Conservation (phyloP, 2,113 vertebrate species). For the Ailuropoda melanoleuca region DNA sequence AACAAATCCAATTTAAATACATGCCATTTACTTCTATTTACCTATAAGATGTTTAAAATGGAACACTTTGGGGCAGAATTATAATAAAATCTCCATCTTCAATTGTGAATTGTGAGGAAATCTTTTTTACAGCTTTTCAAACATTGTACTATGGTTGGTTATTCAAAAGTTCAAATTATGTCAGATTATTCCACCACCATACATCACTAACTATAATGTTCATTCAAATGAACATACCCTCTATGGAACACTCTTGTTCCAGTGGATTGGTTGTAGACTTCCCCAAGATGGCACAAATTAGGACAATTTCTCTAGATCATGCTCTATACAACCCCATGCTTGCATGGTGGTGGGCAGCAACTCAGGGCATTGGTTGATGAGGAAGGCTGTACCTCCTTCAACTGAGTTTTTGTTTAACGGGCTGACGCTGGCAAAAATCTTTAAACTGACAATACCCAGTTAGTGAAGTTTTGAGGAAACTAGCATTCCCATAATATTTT, state of each 20-base stretch:
- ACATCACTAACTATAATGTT: conserved; percentile 4
- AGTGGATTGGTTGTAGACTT: neutral
- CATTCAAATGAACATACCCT: neutral
- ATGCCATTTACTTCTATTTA: conserved; percentile 75
- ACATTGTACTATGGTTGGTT: conserved; percentile 57
- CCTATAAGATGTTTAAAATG: conserved; percentile 75
- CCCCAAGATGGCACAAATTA: neutral
- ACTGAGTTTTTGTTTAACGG: neutral
- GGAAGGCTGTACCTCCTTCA: neutral
- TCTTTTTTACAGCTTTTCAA: conserved; percentile 72
- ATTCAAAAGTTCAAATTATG: conserved; percentile 72
- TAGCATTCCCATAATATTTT: neutral
- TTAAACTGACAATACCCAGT: neutral
- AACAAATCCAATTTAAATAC: conserved; percentile 77
- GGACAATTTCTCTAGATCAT: neutral
- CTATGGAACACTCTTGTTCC: neutral
- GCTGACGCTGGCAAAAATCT: neutral
- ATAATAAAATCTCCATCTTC: conserved; percentile 68
- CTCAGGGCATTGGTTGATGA: neutral
- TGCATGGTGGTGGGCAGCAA: neutral
- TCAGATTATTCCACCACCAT: conserved; percentile 30
- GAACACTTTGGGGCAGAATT: conserved; percentile 69
- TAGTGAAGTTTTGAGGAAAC: neutral
- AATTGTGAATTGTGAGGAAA: conserved; percentile 63
- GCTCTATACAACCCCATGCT: neutral